These are phyloP conservation scores for Pollicipes pollicipes DNA, from an alignment of 1,140 invertebrate species.

Conservation along the genomic window DNA sequence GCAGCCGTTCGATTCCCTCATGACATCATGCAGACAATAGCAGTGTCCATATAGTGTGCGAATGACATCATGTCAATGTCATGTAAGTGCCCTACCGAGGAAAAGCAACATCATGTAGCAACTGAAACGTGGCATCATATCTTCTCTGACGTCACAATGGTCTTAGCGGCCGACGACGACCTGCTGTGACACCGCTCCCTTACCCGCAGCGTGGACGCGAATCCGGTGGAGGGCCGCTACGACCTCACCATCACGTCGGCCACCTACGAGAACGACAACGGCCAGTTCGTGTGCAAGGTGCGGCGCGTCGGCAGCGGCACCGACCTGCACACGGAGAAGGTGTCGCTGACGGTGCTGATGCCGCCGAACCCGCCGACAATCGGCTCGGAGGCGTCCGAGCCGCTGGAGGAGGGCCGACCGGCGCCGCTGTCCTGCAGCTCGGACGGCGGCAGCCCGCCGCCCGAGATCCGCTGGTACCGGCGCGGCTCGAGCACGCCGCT, in stretches of 20 bases:
- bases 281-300: conserved; percentile 71
- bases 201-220: too few relatives aligned
- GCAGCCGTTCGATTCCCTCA: too few relatives aligned
- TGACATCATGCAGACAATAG: too few relatives aligned
- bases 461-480: conserved; percentile 40
- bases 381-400: conserved; percentile 46
- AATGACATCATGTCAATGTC: too few relatives aligned
- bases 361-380: conserved; percentile 59
- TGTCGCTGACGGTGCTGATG: conserved; percentile 66
- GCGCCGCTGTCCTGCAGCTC: conserved; percentile 53
- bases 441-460: conserved; percentile 70
- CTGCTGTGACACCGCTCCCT: too few relatives aligned
- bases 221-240: conserved; percentile 60
- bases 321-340: conserved; percentile 61
- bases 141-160: too few relatives aligned
- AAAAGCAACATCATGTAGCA: too few relatives aligned
- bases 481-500: conserved; percentile 35
- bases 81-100: too few relatives aligned
- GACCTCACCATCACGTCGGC: conserved; percentile 50
- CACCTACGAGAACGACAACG: conserved; percentile 71
- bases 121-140: too few relatives aligned
- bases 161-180: too few relatives aligned
- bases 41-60: too few relatives aligned
- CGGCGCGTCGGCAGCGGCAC: conserved; percentile 64
- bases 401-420: conserved; percentile 55